Evolutionary conservation across 2,797 vertebrate species (phyloP).

Genomic region (Microchirus variegatus): DNA sequence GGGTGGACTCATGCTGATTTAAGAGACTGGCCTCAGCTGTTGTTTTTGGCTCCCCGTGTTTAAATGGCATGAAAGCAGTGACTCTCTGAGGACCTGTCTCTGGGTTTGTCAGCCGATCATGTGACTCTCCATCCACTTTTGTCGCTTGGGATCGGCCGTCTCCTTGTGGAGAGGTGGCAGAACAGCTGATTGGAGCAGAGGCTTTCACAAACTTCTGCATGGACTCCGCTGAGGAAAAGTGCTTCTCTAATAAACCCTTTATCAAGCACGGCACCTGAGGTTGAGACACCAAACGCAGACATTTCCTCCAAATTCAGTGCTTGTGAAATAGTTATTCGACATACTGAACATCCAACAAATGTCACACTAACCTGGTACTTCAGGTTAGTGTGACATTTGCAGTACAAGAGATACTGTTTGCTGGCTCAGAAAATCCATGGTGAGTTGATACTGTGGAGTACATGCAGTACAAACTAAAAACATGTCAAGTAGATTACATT

Average conservation of each 20-base stretch:
- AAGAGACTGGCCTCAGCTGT: slow-evolving; percentile 26
- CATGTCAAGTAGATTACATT: too few relatives aligned
- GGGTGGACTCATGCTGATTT: slow-evolving; percentile 29
- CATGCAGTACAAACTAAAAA: too few relatives aligned
- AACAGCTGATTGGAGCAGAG: slow-evolving; percentile 21
- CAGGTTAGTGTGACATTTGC: too few relatives aligned
- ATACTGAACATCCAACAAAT: too few relatives aligned
- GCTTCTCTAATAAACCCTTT: slow-evolving; percentile 76
- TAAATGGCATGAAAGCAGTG: slow-evolving; percentile 75
- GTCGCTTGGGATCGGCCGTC: slow-evolving; percentile 29
- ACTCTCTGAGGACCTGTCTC: slow-evolving; percentile 53
- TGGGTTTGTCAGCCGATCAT: slow-evolving; percentile 59
- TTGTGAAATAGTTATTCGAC: background rate
- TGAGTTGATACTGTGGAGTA: too few relatives aligned
- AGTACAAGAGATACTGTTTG: too few relatives aligned
- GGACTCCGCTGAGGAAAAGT: slow-evolving; percentile 69
- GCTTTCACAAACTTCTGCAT: slow-evolving; percentile 54
- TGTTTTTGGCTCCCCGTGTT: slow-evolving; percentile 45
- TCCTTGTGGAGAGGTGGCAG: slow-evolving; percentile 31
- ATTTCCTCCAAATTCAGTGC: background rate
- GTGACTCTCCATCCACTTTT: slow-evolving; percentile 47
- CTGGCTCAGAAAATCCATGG: too few relatives aligned
- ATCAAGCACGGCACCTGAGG: slow-evolving; percentile 76
- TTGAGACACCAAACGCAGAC: slow-evolving; percentile 33
- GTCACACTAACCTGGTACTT: too few relatives aligned